Evolutionary conservation across 2,113 vertebrate genomes (phyloP), one percentile per base, ranked within the genome.

Genomic region (Montifringilla adamsi): DNA sequence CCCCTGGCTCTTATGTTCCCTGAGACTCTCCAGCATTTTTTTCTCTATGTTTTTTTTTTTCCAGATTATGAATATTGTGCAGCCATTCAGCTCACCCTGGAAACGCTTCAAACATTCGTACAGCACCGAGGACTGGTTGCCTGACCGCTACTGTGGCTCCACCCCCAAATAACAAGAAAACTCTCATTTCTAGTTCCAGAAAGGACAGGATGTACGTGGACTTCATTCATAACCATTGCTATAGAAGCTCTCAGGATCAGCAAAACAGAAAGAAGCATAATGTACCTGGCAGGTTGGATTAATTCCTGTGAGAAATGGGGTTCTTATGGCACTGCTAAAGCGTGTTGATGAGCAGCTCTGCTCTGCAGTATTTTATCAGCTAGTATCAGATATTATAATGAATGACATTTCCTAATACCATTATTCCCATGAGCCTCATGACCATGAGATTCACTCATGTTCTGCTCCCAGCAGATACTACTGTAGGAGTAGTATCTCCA

Each of bases 51-150:
- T 74, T 46, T 69, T 70, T 94, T 74, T 21, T 70, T 94, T 74
- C 18, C n/a, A 96, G 72, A n/a, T 92, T 87, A 56, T 58, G 76
- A 89, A 93, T 81, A 27, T 41, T 84, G 50, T 86, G 49, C 53
- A 56, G 92, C 41, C 56, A 1, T 78, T 78, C 41, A 52, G 64
- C 59, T 93, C 86, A 49, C 23, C n/a, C 44, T 93, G 93, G 94
- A 95, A 93, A 68, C 5, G 5, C 31, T 86, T 86, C 85, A 84
- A 86, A 80, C 4, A 1, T 46, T 84, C 8, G 1, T 39, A 74
- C 28, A 58, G 60, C 43, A 49, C 52, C 52, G 72, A 87, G 60
- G 76, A 68, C 49, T 58, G 26, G 28, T 69, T 92, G 56, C 70
- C 52, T 5, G 5, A 64, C 52, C 0, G 0, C 69, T 64, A 7